A percentile compares a stretch with the other conserved stretches of the same genome.
Evolutionary conservation across 2,888 invertebrate genomes (phyloP).

Genomic region (Pachydiplax longipennis): DNA sequence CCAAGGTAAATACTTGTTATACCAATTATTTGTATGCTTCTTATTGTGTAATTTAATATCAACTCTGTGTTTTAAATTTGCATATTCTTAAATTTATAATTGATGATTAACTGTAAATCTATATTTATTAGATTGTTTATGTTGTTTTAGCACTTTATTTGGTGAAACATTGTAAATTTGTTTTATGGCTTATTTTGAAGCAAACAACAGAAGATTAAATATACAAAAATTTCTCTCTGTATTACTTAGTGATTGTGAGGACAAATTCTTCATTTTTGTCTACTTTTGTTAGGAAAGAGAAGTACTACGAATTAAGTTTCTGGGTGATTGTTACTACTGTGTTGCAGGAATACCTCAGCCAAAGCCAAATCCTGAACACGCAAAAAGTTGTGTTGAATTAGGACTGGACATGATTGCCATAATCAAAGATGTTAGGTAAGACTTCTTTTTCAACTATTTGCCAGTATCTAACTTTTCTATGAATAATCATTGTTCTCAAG

Average conservation of each 20-base stretch:
- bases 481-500: no score
- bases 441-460: not conserved
- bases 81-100: not conserved
- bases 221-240: no score
- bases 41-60: not conserved
- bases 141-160: no score
- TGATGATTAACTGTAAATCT: not conserved
- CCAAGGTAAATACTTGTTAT: conserved; percentile 68
- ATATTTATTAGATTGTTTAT: not conserved
- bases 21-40: not conserved
- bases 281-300: conserved; percentile 66
- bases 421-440: conserved; percentile 79
- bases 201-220: no score
- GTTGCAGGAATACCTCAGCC: conserved; percentile 86
- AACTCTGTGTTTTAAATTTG: no score
- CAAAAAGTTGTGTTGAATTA: conserved; percentile 87
- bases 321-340: conserved; percentile 95
- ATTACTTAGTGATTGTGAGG: no score
- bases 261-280: not conserved
- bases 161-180: no score
- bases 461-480: no score
- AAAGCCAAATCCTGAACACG: conserved; percentile 79
- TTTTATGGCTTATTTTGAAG: no score
- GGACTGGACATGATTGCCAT: conserved; percentile 93
- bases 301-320: conserved; percentile 86